phyloP scores from a whole-genome alignment of 2,888 invertebrate genomes.

The Hirtodrosophila cameraria region DNA sequence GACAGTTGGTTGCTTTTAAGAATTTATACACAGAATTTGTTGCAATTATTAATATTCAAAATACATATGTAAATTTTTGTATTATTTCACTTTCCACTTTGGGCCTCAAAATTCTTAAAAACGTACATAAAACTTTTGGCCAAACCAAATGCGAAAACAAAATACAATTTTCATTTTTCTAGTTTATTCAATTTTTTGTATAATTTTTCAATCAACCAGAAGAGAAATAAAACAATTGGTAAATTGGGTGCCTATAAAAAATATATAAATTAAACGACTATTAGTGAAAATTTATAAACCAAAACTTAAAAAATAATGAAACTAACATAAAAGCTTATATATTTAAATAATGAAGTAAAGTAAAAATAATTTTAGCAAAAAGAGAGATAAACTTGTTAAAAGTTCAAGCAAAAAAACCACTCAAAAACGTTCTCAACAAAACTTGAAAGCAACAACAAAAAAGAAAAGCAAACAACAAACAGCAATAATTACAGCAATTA shows the following conservation, averaged over 20 bases:
- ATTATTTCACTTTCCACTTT: conserved; percentile 23
- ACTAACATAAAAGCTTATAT: conserved; percentile 58
- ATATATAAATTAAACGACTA: conserved; percentile 75
- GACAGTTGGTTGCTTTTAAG: conserved; percentile 11
- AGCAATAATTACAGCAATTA: conserved; percentile 51
- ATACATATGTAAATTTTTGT: neutral
- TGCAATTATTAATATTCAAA: conserved; percentile 24
- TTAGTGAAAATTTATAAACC: conserved; percentile 82
- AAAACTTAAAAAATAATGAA: conserved; percentile 31
- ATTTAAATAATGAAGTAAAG: conserved; percentile 64
- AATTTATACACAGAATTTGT: conserved; percentile 5
- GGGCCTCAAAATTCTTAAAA: conserved; percentile 52
- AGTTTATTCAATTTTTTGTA: conserved; percentile 41
- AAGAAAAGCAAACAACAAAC: conserved; percentile 43
- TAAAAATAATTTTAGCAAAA: conserved; percentile 53
- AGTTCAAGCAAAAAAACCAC: conserved; percentile 72
- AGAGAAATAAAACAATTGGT: conserved; percentile 76
- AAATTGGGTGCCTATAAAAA: conserved; percentile 84
- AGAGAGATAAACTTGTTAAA: conserved; percentile 51
- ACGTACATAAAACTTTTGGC: conserved; percentile 48
- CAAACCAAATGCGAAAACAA: conserved; percentile 37
- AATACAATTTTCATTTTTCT: conserved; percentile 9
- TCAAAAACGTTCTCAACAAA: conserved; percentile 84
- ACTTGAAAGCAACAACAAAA: conserved; percentile 59
- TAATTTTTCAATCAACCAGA: conserved; percentile 18